Evolutionary conservation across 2,888 invertebrate genomes (phyloP), one percentile per base, ranked within the genome.

Genomic region (Dugesia japonica): DNA sequence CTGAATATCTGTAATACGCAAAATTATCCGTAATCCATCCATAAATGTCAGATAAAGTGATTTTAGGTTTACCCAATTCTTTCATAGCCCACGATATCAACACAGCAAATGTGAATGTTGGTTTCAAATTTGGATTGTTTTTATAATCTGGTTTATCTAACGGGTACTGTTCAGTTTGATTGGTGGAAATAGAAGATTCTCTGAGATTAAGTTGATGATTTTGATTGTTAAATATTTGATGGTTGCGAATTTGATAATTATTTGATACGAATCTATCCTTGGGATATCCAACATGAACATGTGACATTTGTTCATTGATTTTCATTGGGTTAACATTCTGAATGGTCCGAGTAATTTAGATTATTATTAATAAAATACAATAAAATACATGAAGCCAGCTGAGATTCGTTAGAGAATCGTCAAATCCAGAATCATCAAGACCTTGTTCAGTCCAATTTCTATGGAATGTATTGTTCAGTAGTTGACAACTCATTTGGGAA

Each of bases 11-110:
- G 23, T 73, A 73, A 31, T 31, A 73, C 13, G 73, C 28, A n/a
- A 73, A 73, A 31, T 73, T 73, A 13, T 73, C 73, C 73, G 26
- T 15, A 31, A 73, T 28, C 73, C 73, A 73, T 31, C 31, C 31
- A 23, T 73, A 73, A 23, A 73, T 73, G 33, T 73, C 73, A 1
- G 73, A 28, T 9, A 73, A 31, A 9, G 73, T 73, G 28, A 73
- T 33, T 38, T 73, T 73, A 1, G 73, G 73, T 73, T 73, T 73
- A 1, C 28, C 73, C 7, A 73, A 15, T 31, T 73, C 73, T 23
- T 73, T 73, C 73, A 73, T 73, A 20, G 73, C 73, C 26, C 28
- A 33, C 7, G 31, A 73, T 9, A 73, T 73, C 15, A 73, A 23
- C 7, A 31, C 38, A 20, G 73, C 73, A 73, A 20, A 73, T 13